Percentiles rank a stretch among this genome's conserved stretches.
Evolutionary conservation across 2,797 vertebrate species (phyloP).

Genomic region (Nyctibius grandis): DNA sequence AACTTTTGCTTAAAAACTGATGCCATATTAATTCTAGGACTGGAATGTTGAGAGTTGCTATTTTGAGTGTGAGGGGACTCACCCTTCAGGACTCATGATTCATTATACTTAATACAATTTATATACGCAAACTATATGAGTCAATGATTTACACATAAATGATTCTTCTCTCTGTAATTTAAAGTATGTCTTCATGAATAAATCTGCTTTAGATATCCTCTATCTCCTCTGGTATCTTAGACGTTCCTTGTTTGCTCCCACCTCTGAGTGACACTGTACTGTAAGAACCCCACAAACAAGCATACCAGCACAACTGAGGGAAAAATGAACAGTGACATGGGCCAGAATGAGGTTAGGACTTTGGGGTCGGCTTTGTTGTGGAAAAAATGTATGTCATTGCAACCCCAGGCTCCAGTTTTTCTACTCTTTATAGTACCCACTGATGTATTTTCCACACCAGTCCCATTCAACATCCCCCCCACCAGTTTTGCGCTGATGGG

Average conservation of each 20-base stretch:
- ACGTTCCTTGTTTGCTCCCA: background rate
- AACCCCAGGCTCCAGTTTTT: background rate
- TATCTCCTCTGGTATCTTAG: accelerated
- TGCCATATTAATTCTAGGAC: background rate
- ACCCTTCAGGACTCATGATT: background rate
- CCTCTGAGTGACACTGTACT: background rate
- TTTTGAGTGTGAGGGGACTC: background rate
- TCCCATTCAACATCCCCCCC: background rate
- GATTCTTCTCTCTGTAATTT: background rate
- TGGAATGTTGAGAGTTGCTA: background rate
- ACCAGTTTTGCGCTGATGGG: background rate
- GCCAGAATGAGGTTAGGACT: background rate
- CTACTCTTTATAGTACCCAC: background rate
- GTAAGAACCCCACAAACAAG: background rate
- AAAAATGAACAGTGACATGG: background rate
- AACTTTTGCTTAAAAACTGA: background rate
- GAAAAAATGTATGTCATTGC: background rate
- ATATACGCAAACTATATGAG: background rate
- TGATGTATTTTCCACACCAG: background rate
- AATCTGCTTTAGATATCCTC: background rate
- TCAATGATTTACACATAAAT: background rate
- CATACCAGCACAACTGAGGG: background rate
- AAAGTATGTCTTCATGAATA: background rate
- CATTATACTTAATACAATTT: background rate
- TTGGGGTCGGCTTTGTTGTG: background rate